Percentiles rank a stretch among this genome's conserved stretches.
Conservation (phyloP, 2,113 vertebrate species). For the Castor canadensis region DNA sequence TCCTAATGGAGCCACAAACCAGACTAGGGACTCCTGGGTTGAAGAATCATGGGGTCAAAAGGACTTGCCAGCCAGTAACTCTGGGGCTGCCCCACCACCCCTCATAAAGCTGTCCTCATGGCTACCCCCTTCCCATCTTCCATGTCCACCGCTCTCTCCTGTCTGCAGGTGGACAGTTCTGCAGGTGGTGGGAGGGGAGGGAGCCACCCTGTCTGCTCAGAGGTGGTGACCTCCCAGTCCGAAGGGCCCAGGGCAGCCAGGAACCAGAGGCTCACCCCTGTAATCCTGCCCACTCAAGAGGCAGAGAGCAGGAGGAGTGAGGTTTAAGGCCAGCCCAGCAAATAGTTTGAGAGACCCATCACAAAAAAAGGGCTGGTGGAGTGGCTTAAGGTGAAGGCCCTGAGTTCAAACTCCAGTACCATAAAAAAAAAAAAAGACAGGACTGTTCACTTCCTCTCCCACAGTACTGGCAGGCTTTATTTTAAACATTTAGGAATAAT, state of each 20-base stretch:
- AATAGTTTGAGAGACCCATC: no score
- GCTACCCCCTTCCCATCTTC: accelerated
- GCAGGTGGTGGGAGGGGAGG: no score
- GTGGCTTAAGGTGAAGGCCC: no score
- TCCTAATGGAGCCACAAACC: neutral
- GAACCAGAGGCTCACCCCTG: no score
- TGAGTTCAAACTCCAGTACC: no score
- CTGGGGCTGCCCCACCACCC: neutral
- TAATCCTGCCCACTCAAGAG: no score
- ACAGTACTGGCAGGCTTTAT: neutral
- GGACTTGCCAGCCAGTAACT: neutral
- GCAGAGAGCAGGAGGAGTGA: no score
- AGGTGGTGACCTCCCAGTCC: neutral
- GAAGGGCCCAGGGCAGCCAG: neutral
- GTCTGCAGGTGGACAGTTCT: neutral
- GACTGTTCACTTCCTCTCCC: no score
- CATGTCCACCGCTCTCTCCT: accelerated
- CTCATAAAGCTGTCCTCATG: neutral
- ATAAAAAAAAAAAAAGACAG: no score
- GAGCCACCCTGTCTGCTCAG: neutral
- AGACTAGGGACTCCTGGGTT: neutral
- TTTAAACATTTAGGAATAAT: neutral
- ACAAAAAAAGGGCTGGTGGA: no score
- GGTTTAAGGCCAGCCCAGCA: no score
- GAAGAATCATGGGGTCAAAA: neutral